Conservation (phyloP, 2,113 vertebrate genomes). For the Rousettus leschenaultii region DNA sequence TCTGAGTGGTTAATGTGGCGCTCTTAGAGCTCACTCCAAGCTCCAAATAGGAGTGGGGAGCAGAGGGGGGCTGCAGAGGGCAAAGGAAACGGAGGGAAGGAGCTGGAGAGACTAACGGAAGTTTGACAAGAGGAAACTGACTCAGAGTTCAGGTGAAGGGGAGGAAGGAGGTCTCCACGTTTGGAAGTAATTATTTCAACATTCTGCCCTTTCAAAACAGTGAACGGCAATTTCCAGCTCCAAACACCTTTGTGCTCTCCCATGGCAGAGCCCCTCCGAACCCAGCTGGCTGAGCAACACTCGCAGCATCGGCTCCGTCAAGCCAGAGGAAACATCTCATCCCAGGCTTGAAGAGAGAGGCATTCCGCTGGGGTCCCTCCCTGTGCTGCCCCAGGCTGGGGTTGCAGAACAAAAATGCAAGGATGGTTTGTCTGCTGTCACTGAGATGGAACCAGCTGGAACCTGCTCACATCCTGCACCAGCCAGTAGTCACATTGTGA, state of each 20-base stretch:
- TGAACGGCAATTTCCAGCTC: not conserved
- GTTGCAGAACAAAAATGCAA: not conserved
- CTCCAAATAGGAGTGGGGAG: not conserved
- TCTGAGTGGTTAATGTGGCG: not conserved
- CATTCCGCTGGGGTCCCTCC: not conserved
- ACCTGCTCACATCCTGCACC: not conserved
- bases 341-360: too few relatives aligned
- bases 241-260: not conserved
- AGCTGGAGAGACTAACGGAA: not conserved
- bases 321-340: not conserved
- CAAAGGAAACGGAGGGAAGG: rapidly evolving
- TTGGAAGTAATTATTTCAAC: slow-evolving; percentile 19
- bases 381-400: not conserved
- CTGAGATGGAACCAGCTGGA: slow-evolving; percentile 28
- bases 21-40: not conserved
- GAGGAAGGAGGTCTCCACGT: not conserved
- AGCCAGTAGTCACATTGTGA: not conserved
- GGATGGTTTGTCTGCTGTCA: slow-evolving; percentile 2
- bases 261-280: not conserved
- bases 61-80: not conserved
- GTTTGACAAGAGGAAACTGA: not conserved
- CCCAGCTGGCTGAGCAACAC: not conserved
- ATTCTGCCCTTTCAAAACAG: not conserved
- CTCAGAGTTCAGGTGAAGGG: not conserved
- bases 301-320: not conserved